Conservation (phyloP, 2,797 vertebrate genomes). For the Odontamblyopus rebecca region DNA sequence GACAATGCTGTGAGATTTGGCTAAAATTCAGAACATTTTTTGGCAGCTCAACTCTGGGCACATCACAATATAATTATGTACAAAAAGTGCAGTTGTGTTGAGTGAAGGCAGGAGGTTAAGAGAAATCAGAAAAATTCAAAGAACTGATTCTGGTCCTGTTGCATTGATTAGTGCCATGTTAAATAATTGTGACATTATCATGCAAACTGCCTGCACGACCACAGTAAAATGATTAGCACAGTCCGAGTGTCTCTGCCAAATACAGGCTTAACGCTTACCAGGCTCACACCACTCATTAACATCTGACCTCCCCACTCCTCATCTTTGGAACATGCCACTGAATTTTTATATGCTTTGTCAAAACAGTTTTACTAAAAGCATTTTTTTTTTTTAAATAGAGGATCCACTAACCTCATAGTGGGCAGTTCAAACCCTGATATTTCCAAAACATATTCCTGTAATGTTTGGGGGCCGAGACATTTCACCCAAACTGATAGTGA, state of each 20-base stretch:
- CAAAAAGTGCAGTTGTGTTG: conserved; percentile 8
- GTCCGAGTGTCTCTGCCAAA: conserved; percentile 74
- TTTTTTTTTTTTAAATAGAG: too few relatives aligned
- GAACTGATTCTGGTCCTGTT: conserved; percentile 71
- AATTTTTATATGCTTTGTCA: conserved; percentile 47
- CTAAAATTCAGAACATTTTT: too few relatives aligned
- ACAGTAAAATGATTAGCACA: conserved; percentile 76
- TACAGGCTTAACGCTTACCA: conserved; percentile 69
- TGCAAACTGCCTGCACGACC: conserved; percentile 77
- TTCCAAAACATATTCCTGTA: too few relatives aligned
- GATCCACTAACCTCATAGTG: too few relatives aligned
- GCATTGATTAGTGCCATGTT: conserved; percentile 76
- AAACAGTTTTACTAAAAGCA: conserved; percentile 14
- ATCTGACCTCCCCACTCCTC: conserved; percentile 72
- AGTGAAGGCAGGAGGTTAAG: conserved; percentile 19
- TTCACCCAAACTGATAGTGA: too few relatives aligned
- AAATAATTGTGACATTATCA: conserved; percentile 82
- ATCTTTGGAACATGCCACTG: conserved; percentile 31
- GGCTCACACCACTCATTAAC: conserved; percentile 78
- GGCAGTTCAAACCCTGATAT: too few relatives aligned
- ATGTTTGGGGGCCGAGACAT: too few relatives aligned
- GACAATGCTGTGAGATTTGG: too few relatives aligned
- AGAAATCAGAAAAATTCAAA: conserved; percentile 52
- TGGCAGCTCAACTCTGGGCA: too few relatives aligned
- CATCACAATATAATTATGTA: not conserved